Base-by-base conservation (phyloP, 2,797 vertebrate genomes). In the Paratrypauchen microcephalus region DNA sequence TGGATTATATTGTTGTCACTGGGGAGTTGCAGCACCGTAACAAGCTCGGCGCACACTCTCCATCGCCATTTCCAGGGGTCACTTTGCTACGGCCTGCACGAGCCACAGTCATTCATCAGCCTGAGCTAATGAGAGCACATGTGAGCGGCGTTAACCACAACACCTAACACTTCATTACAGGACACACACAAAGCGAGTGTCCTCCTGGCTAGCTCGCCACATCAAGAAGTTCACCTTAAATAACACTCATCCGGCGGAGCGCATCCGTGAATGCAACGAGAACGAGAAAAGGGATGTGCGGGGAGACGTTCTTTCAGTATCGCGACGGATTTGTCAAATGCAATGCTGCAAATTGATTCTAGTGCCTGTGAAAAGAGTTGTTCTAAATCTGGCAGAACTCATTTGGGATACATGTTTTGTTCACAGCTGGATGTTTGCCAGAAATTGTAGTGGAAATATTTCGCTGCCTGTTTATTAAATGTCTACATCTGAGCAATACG, bases 71-170 rank as follows among this genome's bases (percentile, higher is more conserved):
- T 91, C 82, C 79, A 86, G 84, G 87, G 90, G 92, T 94, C 91
- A 93, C 89, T 93, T 93, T 91, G 88, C 84, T 84, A 87, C 87
- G 77, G 68, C 32, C 79, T 87, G 78, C 85, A 74, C 74, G 68
- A 87, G 87, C 74, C 78, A 83, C 52, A 65, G 80, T 73, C 85
- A 92, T 93, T 91, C 88, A 93, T 93, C 92, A 93, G 82, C 65
- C 71, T 89, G 90, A 92, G 89, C 83, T 93, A 93, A 93, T 92
- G 90, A 93, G 92, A 92, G 88, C 91, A 86, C 71, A 87, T 65
- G 41, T 85, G 83, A 84, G 83, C 83, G 78, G 78, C 81, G 61
- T 81, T 84, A 79, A 88, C 90, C 85, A 90, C 86, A 80, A 73
- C 77, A 81, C 77, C 88, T 91, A 84, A 89, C 84, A 83, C 86